Conservation (phyloP, 92 coral and sea anemone genomes). For the Bergia sp. region DNA sequence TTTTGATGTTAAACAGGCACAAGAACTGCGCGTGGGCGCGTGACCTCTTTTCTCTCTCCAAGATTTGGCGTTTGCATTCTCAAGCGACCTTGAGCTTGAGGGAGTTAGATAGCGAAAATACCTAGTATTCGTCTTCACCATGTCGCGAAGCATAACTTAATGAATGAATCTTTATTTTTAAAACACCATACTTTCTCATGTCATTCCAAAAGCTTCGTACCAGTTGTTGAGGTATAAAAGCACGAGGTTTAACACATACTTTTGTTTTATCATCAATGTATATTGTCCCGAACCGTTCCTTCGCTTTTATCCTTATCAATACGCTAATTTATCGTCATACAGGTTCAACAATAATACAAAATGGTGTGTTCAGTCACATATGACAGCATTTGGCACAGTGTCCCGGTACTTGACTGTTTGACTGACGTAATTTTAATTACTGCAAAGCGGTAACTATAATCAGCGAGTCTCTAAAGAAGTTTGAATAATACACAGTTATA, state of each 20-base stretch:
- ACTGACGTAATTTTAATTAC: background rate
- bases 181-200: background rate
- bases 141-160: too few species aligned
- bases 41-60: background rate
- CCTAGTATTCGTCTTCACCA: background rate
- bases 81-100: background rate
- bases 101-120: background rate
- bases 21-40: background rate
- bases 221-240: too few species aligned
- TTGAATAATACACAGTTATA: background rate
- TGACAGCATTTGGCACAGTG: background rate
- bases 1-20: constrained; percentile 18
- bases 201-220: background rate
- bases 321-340: background rate
- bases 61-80: background rate
- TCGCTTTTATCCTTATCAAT: background rate
- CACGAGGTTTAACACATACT: background rate
- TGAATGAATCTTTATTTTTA: background rate
- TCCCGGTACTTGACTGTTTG: background rate
- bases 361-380: background rate
- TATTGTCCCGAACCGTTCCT: background rate
- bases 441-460: too few species aligned
- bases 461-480: too few species aligned
- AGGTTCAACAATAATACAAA: background rate
- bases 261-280: background rate